Evolutionary conservation across 2,113 vertebrate species (phyloP).

Genomic region (Murina feae): DNA sequence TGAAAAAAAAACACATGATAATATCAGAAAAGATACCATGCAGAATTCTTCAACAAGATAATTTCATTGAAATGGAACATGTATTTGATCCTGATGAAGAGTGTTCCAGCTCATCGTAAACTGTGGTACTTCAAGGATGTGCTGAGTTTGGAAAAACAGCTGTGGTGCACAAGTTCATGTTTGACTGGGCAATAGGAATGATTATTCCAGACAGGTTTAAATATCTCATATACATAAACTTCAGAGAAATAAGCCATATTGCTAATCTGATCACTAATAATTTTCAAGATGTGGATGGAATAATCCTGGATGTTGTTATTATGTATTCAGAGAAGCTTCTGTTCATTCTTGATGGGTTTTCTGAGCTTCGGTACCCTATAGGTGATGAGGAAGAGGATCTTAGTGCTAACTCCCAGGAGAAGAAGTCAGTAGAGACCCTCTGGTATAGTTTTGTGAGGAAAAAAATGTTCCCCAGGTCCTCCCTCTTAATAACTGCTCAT

Average conservation of each 20-base stretch:
- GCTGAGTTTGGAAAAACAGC: conserved; percentile 43
- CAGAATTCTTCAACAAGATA: conserved; percentile 47
- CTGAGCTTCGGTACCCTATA: conserved; percentile 2
- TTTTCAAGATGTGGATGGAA: conserved; percentile 11
- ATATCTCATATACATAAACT: conserved; percentile 42
- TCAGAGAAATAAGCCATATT: conserved; percentile 39
- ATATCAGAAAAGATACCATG: conserved; percentile 35
- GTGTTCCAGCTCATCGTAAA: neutral
- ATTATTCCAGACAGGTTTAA: conserved; percentile 51
- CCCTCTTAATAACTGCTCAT: conserved; percentile 24
- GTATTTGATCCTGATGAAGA: conserved; percentile 37
- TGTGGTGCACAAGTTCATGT: conserved; percentile 49
- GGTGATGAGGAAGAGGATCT: conserved; percentile 22
- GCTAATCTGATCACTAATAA: neutral
- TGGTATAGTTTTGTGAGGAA: conserved; percentile 31
- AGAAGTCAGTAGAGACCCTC: conserved; percentile 24
- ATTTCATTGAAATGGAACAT: conserved; percentile 37
- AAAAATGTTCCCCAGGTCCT: conserved; percentile 20
- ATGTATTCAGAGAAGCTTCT: conserved; percentile 37
- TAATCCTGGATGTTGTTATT: conserved; percentile 19
- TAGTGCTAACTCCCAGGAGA: neutral
- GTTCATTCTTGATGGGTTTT: conserved; percentile 46
- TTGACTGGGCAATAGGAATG: conserved; percentile 35
- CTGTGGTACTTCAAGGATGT: conserved; percentile 28
- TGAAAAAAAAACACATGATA: conserved; percentile 39